phyloP scores from a whole-genome alignment of 2,113 vertebrate species.

The Haemorhous mexicanus region DNA sequence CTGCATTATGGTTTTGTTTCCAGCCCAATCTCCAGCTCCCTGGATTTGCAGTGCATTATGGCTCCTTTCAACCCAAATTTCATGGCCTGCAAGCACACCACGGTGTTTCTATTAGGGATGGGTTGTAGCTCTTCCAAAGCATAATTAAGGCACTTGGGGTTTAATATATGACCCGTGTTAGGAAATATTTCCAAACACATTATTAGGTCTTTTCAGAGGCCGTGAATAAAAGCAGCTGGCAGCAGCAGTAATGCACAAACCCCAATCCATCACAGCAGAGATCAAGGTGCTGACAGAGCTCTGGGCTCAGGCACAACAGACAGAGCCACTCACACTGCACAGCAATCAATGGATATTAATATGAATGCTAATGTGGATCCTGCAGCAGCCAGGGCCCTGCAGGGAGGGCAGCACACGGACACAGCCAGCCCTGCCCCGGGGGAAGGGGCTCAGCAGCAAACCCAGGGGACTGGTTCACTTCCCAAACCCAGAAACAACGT shows the following conservation, averaged over 20 bases:
- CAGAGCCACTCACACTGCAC: neutral
- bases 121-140: slow-evolving; percentile 20
- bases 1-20: neutral
- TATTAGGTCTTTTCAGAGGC: slow-evolving; percentile 22
- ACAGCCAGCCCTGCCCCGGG: neutral
- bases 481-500: accelerated
- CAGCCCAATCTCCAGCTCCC: neutral
- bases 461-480: too few species aligned
- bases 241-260: neutral
- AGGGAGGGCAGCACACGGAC: neutral
- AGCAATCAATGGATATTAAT: neutral
- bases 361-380: neutral
- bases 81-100: neutral
- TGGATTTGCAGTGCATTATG: neutral
- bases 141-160: slow-evolving; percentile 30
- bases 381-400: neutral
- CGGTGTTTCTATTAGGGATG: neutral
- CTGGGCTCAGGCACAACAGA: neutral
- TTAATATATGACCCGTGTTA: neutral
- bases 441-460: too few species aligned
- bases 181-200: slow-evolving; percentile 15
- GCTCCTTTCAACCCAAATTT: neutral
- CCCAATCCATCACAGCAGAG: neutral
- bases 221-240: slow-evolving; percentile 7
- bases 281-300: slow-evolving; percentile 23